These are phyloP conservation scores for Fregata magnificens DNA, from an alignment of 2,113 vertebrate genomes.

Conservation along the genomic window DNA sequence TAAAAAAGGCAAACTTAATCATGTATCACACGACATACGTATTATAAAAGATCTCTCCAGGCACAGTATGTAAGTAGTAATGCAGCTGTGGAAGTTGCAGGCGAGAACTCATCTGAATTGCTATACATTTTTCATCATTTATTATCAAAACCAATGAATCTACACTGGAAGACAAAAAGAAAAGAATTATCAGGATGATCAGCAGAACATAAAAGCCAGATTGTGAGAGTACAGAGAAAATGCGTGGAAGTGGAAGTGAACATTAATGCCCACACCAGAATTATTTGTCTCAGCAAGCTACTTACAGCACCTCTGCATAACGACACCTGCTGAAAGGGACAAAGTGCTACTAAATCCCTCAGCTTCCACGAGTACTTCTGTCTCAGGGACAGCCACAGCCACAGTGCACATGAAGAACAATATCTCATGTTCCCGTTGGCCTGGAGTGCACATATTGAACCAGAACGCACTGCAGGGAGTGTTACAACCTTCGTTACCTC, in stretches of 20 bases:
- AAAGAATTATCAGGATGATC: neutral
- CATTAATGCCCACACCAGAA: neutral
- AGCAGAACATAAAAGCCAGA: neutral
- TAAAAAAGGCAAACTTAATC: neutral
- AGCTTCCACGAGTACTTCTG: neutral
- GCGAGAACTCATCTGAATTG: neutral
- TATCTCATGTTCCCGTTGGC: neutral
- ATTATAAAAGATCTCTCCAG: neutral
- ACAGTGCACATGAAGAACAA: neutral
- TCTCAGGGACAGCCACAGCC: neutral
- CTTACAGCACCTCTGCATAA: neutral
- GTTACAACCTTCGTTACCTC: neutral
- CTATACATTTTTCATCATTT: neutral
- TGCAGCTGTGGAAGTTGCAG: neutral
- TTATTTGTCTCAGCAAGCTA: neutral
- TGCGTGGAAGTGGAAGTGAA: accelerated
- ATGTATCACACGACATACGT: accelerated
- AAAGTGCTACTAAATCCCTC: neutral
- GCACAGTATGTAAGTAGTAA: neutral
- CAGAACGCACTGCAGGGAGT: neutral
- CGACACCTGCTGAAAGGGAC: neutral
- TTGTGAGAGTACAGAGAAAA: neutral
- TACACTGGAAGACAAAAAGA: neutral
- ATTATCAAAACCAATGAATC: neutral
- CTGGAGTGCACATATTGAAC: neutral